Conservation (phyloP, 2,797 vertebrate genomes). For the Enteromius viviparus region DNA sequence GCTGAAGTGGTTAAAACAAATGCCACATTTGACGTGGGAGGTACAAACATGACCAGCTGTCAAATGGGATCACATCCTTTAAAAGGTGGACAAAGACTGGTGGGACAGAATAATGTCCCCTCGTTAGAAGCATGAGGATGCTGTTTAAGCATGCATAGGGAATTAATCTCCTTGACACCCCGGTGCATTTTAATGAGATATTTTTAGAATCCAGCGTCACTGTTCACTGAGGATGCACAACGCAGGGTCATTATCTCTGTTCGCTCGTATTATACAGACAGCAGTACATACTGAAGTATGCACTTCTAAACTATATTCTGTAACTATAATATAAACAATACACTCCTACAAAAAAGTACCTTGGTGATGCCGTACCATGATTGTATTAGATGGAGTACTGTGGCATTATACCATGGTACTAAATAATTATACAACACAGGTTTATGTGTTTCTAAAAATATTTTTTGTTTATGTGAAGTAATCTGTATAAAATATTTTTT, state of each 20-base stretch:
- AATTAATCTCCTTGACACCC: slow-evolving; percentile 67
- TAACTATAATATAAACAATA: not conserved
- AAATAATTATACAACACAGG: not conserved
- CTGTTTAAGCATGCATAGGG: slow-evolving; percentile 60
- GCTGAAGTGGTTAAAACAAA: slow-evolving; percentile 31
- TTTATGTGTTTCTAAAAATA: not conserved
- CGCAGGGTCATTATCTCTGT: not conserved
- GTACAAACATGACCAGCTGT: slow-evolving; percentile 37
- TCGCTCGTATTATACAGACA: not conserved
- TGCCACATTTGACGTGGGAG: slow-evolving; percentile 24
- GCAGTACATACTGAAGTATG: not conserved
- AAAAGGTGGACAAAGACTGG: slow-evolving; percentile 26
- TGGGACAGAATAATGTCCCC: slow-evolving; percentile 42
- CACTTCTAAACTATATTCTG: not conserved
- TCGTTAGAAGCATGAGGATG: slow-evolving; percentile 58
- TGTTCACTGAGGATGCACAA: slow-evolving; percentile 68
- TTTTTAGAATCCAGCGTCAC: slow-evolving; percentile 72
- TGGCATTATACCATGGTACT: not conserved
- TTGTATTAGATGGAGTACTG: not conserved
- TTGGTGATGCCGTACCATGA: not conserved
- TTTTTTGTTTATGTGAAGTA: not conserved
- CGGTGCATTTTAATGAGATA: slow-evolving; percentile 72
- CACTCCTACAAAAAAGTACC: not conserved
- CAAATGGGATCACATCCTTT: slow-evolving; percentile 38
- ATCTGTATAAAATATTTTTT: not conserved